Percentiles rank a stretch among this genome's conserved stretches.
These are phyloP conservation scores for Campoplex capitator DNA, from an alignment of 2,888 invertebrate species.

Conservation along the genomic window DNA sequence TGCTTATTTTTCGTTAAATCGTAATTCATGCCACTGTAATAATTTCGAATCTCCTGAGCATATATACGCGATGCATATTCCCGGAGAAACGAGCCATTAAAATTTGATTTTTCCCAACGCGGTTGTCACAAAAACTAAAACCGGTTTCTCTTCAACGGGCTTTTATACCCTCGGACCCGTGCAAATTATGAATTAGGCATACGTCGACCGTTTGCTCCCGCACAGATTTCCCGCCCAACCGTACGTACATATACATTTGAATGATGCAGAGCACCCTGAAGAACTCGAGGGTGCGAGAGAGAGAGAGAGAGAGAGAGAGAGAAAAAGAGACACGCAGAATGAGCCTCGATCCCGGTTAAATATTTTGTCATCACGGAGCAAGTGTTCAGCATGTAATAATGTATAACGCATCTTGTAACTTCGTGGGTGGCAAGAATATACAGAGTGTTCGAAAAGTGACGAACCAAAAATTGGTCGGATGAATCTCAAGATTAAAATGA, in stretches of 20 bases:
- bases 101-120: slow-evolving; percentile 30
- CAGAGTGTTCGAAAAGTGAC: background rate
- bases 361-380: slow-evolving; percentile 47
- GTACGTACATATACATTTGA: background rate
- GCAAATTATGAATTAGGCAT: slow-evolving; percentile 58
- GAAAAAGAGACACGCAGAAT: background rate
- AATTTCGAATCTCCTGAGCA: slow-evolving; percentile 41
- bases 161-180: slow-evolving; percentile 19
- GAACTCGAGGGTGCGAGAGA: background rate
- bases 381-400: slow-evolving; percentile 37
- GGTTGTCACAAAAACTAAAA: slow-evolving; percentile 29
- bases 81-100: slow-evolving; percentile 34
- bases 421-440: slow-evolving; percentile 44
- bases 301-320: too few relatives aligned
- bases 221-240: background rate
- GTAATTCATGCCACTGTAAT: slow-evolving; percentile 59
- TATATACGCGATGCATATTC: slow-evolving; percentile 30
- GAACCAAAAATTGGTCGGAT: background rate
- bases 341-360: slow-evolving; percentile 44
- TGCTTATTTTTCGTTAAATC: slow-evolving; percentile 24
- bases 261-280: slow-evolving; percentile 3
- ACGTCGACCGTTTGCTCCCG: background rate
- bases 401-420: slow-evolving; percentile 32
- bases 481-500: background rate
- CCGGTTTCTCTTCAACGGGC: slow-evolving; percentile 37